Evolutionary conservation across 2,888 invertebrate genomes (phyloP).

Genomic region (Pseudeuparius sepicola): DNA sequence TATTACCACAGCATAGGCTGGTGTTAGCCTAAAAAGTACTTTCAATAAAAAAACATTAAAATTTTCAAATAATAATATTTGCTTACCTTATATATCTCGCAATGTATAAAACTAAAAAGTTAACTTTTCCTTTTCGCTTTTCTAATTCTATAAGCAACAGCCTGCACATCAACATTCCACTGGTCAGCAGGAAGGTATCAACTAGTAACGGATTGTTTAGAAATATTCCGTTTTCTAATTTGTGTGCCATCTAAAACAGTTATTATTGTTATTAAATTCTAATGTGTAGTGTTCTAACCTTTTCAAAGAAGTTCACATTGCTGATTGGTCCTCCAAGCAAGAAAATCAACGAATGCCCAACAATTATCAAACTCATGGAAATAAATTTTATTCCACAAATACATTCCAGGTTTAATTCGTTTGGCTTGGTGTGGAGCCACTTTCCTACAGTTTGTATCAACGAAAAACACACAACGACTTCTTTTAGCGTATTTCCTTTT

Average conservation of each 20-base stretch:
- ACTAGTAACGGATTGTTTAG: slow-evolving; percentile 59
- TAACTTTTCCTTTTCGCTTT: slow-evolving; percentile 51
- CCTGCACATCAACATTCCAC: slow-evolving; percentile 60
- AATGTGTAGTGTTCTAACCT: slow-evolving; percentile 38
- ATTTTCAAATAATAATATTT: neutral
- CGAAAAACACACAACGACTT: slow-evolving; percentile 45
- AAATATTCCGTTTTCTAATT: slow-evolving; percentile 50
- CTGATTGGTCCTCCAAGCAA: slow-evolving; percentile 57
- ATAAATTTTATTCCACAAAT: slow-evolving; percentile 48
- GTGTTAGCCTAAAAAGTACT: slow-evolving; percentile 51
- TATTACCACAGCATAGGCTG: slow-evolving; percentile 61
- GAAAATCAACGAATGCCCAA: slow-evolving; percentile 57
- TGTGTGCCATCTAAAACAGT: slow-evolving; percentile 44
- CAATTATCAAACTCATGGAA: slow-evolving; percentile 57
- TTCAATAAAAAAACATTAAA: neutral
- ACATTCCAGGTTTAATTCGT: slow-evolving; percentile 52
- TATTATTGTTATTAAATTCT: neutral
- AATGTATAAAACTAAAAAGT: slow-evolving; percentile 50
- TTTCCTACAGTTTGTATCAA: slow-evolving; percentile 49
- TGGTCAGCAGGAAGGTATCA: slow-evolving; percentile 61
- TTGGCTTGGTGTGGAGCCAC: slow-evolving; percentile 47
- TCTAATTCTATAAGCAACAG: slow-evolving; percentile 58
- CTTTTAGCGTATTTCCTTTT: slow-evolving; percentile 19
- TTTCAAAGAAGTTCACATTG: slow-evolving; percentile 52
- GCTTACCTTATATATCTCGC: slow-evolving; percentile 58